Evolutionary conservation across 2,113 vertebrate genomes (phyloP).

Genomic region (Acinonyx jubatus): DNA sequence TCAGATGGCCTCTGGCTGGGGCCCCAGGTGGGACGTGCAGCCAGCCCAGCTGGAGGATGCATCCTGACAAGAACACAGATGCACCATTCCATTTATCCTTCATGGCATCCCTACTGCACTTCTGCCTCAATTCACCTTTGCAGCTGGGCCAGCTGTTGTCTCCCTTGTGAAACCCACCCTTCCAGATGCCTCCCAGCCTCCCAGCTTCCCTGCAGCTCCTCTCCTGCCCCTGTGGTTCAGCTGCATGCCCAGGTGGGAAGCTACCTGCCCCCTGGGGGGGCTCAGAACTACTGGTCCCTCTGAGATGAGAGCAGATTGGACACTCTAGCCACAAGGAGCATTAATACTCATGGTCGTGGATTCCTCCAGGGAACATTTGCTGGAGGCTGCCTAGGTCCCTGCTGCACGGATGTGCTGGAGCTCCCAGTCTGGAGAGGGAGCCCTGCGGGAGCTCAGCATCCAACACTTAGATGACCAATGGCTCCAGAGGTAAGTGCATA

Average conservation of each 20-base stretch:
- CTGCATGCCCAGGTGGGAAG: fast-evolving
- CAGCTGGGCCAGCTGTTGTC: neutral
- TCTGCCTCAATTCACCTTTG: neutral
- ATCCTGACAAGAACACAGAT: neutral
- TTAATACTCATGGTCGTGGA: no score
- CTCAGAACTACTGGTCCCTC: neutral
- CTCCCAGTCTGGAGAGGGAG: no score
- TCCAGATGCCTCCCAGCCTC: neutral
- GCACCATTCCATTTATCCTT: neutral
- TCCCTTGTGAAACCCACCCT: neutral
- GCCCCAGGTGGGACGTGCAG: neutral
- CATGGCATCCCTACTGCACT: neutral
- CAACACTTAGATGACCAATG: fast-evolving
- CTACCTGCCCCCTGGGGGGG: neutral
- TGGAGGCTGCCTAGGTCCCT: neutral
- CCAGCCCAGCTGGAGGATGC: neutral
- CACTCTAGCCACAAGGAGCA: neutral
- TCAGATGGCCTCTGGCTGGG: neutral
- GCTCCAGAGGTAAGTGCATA: fast-evolving
- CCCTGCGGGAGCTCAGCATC: fast-evolving
- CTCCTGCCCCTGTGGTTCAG: no score
- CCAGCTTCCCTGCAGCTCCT: neutral
- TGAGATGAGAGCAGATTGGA: neutral
- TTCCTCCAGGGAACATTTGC: neutral
- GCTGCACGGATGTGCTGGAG: fast-evolving